Base-by-base conservation (phyloP, 2,113 vertebrate genomes). In the Crotalus tigris region DNA sequence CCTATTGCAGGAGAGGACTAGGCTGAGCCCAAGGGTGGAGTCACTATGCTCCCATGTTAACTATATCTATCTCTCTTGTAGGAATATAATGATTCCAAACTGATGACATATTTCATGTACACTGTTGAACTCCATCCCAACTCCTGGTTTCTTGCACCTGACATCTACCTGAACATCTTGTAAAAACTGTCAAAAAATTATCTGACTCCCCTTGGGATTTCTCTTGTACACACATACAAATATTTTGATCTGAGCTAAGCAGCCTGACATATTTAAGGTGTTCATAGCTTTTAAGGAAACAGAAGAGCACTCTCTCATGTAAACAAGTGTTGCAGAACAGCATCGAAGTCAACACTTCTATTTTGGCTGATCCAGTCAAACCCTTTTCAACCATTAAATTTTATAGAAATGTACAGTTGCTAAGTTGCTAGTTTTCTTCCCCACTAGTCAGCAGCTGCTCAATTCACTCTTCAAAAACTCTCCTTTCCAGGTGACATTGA, bases 361-460 rank as follows among this genome's bases (percentile, higher is more conserved):
- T 24, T 91, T 49, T 58, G 53, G 51, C 24, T 92, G 19, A 94
- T 95, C 86, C 49, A 91, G 26, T 61, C 92, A 55, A 7, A 0
- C 94, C 7, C 44, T 39, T 96, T 95, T 95, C 95, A 94, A 0
- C 58, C 92, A 93, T 94, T 95, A 94, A 95, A 93, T 29, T 94
- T 7, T 58, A 5, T 90, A 96, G 57, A 96, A 93, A 92, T 90
- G 88, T 91, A 33, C 93, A 96, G 55, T 39, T 96, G 89, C 9
- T 90, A 94, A 94, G 21, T 94, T 86, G 94, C 92, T 95, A 59
- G 85, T 88, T 96, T 95, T 92, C 24, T 11, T 90, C 15, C 94
- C 92, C 53, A 51, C 88, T 86, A 95, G 58, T 91, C 44, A 95
- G 49, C 93, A 97, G 91, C 92, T 96, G 94, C 15, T 97, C 94